Base-by-base conservation (phyloP, 2,797 vertebrate genomes). In the Paedocypris micromegethes region DNA sequence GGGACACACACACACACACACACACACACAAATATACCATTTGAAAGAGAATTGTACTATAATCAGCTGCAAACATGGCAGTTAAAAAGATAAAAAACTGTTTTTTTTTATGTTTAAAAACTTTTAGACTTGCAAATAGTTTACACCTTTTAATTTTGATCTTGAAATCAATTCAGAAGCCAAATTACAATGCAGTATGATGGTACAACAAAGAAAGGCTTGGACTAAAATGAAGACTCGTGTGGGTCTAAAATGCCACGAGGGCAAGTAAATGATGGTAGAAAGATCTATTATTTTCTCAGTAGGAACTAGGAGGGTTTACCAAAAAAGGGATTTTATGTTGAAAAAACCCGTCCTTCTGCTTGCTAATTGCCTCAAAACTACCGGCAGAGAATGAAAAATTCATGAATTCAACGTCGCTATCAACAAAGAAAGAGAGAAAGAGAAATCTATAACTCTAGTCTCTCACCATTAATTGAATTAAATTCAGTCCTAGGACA, bases 381-480 rank as follows among this genome's bases (percentile, higher is more conserved):
- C 79, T 77, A 80, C 75, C 74, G 79, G 73, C 76, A 75, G 77
- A 81, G 62, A 54, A 81, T 85, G 64, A 75, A 86, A 83, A 84
- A 86, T 86, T 87, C 71, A 88, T 87, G 84, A 70, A 58, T 44
- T n/a, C 37, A 4, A 9, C 77, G 64, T 74, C 73, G 81, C 80
- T 79, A 80, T 86, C 83, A 84, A 72, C 66, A 72, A 72, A 64
- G 51, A 86, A 82, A 84, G 86, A 84, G 78, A 87, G 84, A 84
- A 85, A 82, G 78, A 86, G 86, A 87, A 85, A 82, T 82, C 77
- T 80, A 74, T 83, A 86, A 85, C 86, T 84, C 74, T 79, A 78
- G 81, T 81, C 81, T 79, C 83, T 83, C 86, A 83, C 81, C 82
- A 80, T 81, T 89, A 90, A 90, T 88, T 88, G 85, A 87, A 86